These are phyloP conservation scores for Ptilodon capucinus DNA, from an alignment of 2,888 invertebrate genomes.

Conservation along the genomic window DNA sequence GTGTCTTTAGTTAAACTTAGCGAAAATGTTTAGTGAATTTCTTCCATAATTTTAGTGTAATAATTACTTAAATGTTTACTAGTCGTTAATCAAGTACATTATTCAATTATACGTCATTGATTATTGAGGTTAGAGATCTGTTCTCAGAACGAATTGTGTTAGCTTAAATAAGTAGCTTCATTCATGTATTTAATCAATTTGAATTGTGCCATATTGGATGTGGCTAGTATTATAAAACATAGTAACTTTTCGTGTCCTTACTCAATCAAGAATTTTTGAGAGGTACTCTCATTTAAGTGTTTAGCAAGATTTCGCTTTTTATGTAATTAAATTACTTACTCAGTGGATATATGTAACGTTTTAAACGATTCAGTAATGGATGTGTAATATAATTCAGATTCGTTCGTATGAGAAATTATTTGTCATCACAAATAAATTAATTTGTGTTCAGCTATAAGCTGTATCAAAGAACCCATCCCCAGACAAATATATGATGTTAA, in stretches of 20 bases:
- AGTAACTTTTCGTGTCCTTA: slow-evolving; percentile 20
- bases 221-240: slow-evolving; percentile 3
- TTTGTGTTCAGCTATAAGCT: slow-evolving; percentile 69
- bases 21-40: slow-evolving; percentile 38
- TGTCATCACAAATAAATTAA: slow-evolving; percentile 23
- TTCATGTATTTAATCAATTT: slow-evolving; percentile 29
- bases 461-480: slow-evolving; percentile 43
- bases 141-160: slow-evolving; percentile 39
- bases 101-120: slow-evolving; percentile 14
- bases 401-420: slow-evolving; percentile 32
- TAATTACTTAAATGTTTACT: slow-evolving; percentile 39
- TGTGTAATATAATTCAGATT: slow-evolving; percentile 28
- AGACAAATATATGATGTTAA: slow-evolving; percentile 60
- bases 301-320: slow-evolving; percentile 38
- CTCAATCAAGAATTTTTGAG: slow-evolving; percentile 24
- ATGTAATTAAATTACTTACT: slow-evolving; percentile 49
- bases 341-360: slow-evolving; percentile 47
- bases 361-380: slow-evolving; percentile 47
- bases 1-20: slow-evolving; percentile 37
- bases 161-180: slow-evolving; percentile 27
- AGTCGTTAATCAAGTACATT: slow-evolving; percentile 49
- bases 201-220: slow-evolving; percentile 13
- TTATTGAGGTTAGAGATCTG: slow-evolving; percentile 32
- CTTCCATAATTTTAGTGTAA: slow-evolving; percentile 35
- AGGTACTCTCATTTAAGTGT: slow-evolving; percentile 31